Conservation (phyloP, 2,888 invertebrate species). For the Drosophila melanocephala region DNA sequence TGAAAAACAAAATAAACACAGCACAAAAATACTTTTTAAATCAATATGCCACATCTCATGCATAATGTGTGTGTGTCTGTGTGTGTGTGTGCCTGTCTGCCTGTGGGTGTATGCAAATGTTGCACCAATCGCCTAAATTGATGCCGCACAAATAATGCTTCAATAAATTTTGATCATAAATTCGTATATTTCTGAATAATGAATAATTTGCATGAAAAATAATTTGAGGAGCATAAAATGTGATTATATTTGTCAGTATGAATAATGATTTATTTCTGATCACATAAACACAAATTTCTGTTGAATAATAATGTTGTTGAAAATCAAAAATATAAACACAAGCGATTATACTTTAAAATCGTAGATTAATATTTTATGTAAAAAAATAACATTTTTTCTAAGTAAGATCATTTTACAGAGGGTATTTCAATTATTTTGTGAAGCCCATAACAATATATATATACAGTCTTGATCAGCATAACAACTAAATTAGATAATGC, state of each 20-base stretch:
- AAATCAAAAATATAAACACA: neutral
- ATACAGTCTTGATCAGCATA: no score
- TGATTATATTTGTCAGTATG: neutral
- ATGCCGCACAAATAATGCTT: conserved; percentile 14
- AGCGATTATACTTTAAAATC: neutral
- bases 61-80: conserved; percentile 2
- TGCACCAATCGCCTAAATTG: conserved; percentile 11
- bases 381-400: neutral
- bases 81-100: neutral
- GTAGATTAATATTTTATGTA: neutral
- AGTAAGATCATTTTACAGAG: neutral
- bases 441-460: neutral
- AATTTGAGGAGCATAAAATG: neutral
- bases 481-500: no score
- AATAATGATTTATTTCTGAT: neutral
- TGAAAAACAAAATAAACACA: neutral
- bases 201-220: conserved; percentile 1
- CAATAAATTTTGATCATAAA: conserved; percentile 12
- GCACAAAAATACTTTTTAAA: neutral
- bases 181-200: neutral
- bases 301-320: neutral
- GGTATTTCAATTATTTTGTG: neutral
- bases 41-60: conserved; percentile 7
- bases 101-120: conserved; percentile 12
- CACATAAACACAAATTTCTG: neutral